Evolutionary conservation across 2,113 vertebrate species (phyloP).

Genomic region (Centropus unirufus): DNA sequence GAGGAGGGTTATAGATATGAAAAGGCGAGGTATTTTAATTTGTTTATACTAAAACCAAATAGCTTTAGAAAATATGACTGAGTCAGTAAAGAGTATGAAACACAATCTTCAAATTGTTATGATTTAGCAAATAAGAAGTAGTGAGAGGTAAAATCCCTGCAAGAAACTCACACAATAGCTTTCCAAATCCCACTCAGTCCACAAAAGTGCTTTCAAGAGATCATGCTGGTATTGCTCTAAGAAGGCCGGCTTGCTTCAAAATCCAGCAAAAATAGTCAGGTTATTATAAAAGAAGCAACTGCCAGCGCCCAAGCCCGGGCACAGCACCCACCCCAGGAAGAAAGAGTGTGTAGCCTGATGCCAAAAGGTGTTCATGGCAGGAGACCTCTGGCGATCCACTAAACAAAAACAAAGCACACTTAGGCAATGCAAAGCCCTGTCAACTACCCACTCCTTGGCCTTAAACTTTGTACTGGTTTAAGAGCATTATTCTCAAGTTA

Average conservation of each 20-base stretch:
- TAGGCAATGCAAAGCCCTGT: not conserved
- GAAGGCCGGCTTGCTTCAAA: not conserved
- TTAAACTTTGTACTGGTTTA: not conserved
- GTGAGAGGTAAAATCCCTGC: slow-evolving; percentile 1
- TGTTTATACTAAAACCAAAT: slow-evolving; percentile 47
- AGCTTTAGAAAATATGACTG: not conserved
- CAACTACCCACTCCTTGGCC: not conserved
- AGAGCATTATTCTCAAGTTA: not conserved
- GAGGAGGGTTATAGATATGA: not conserved
- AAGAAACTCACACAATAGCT: not conserved
- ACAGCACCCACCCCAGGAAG: not conserved
- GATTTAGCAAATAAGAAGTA: not conserved
- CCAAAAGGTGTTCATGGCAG: not conserved
- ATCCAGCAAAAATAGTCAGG: not conserved
- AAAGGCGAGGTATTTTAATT: slow-evolving; percentile 3
- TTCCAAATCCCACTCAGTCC: not conserved
- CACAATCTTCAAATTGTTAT: slow-evolving; percentile 1
- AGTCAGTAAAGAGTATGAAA: slow-evolving; percentile 26
- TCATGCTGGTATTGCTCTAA: not conserved
- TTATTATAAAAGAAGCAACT: not conserved
- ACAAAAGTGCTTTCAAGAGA: not conserved
- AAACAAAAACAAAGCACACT: not conserved
- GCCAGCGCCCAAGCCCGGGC: not conserved
- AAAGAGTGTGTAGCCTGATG: accelerated
- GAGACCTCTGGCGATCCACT: not conserved